phyloP scores from a whole-genome alignment of 2,113 vertebrate species.

The Podiceps cristatus region DNA sequence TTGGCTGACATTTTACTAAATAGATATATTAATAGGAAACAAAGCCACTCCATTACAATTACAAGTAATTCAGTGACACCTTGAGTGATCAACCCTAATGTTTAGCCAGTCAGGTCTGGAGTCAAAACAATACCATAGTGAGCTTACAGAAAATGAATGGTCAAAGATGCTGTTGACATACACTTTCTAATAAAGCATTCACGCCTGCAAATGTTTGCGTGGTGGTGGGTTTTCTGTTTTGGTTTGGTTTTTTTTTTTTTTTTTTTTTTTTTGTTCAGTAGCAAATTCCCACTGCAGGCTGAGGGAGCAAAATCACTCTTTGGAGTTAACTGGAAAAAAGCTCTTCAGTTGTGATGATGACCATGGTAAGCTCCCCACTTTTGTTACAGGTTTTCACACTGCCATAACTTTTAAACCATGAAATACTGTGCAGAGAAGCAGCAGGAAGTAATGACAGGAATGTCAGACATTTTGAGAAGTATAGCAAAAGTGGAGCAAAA shows the following conservation, averaged over 20 bases:
- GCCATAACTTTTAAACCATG: not conserved
- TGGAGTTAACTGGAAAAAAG: not conserved
- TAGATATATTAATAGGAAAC: not conserved
- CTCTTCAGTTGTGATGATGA: not conserved
- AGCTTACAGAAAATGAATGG: not conserved
- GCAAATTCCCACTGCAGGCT: too few relatives aligned
- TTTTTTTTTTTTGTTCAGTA: too few relatives aligned
- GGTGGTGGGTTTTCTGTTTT: not conserved
- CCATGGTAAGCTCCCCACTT: not conserved
- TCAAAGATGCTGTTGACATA: not conserved
- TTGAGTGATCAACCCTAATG: not conserved
- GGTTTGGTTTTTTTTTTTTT: not conserved
- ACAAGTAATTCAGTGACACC: not conserved
- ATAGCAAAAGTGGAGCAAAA: not conserved
- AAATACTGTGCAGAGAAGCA: not conserved
- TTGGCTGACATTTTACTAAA: not conserved
- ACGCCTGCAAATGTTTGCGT: not conserved
- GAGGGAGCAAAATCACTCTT: too few relatives aligned
- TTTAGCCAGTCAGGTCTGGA: not conserved
- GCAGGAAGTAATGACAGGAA: constrained; percentile 12
- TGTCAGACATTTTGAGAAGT: constrained; percentile 1
- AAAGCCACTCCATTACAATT: not conserved
- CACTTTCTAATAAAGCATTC: not conserved
- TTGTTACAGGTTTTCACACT: not conserved
- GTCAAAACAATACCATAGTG: not conserved